Conservation (phyloP, 2,797 vertebrate species). For the Microtus californicus region DNA sequence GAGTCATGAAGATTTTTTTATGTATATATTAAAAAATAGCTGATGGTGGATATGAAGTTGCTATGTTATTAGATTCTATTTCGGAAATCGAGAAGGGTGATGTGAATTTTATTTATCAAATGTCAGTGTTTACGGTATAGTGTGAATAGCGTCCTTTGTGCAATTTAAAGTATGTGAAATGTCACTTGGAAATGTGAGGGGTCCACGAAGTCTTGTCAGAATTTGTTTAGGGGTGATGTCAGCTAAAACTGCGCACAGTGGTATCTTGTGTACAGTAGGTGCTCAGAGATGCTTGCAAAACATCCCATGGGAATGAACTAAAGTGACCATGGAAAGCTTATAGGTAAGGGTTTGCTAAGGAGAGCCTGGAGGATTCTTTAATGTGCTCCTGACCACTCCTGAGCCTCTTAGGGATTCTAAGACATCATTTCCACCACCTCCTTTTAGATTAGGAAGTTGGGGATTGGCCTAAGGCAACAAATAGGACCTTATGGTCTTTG, state of each 20-base stretch:
- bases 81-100: slow-evolving; percentile 41
- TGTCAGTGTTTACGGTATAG: slow-evolving; percentile 41
- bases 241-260: background rate
- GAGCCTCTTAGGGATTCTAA: background rate
- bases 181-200: background rate
- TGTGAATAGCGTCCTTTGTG: slow-evolving; percentile 8
- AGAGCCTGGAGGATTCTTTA: background rate
- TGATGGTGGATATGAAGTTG: slow-evolving; percentile 42
- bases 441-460: background rate
- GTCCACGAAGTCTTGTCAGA: background rate
- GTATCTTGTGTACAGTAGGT: background rate
- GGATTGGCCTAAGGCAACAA: background rate
- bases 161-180: slow-evolving; percentile 17
- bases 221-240: background rate
- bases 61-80: slow-evolving; percentile 27
- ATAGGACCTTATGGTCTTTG: background rate
- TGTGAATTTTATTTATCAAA: slow-evolving; percentile 51
- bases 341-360: background rate
- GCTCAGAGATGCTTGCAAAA: background rate
- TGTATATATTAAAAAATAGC: slow-evolving; percentile 25
- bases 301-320: background rate
- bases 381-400: too few species aligned
- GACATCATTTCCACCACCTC: background rate
- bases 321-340: background rate
- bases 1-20: slow-evolving; percentile 35